Evolutionary conservation across 2,113 vertebrate genomes (phyloP).

Genomic region (Cricetomys ansorgei): DNA sequence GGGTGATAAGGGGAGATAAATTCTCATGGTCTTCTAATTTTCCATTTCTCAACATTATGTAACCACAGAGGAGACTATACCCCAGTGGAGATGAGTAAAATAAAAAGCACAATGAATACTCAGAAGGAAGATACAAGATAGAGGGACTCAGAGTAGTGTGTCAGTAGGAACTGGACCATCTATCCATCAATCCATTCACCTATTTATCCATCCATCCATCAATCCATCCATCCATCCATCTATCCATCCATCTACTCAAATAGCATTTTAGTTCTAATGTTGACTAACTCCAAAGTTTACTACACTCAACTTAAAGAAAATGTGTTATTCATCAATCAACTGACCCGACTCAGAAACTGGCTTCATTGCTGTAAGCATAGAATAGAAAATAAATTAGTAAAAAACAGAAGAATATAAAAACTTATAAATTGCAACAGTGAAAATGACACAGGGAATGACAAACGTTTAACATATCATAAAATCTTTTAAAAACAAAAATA

Average conservation of each 20-base stretch:
- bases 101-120: background rate
- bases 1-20: background rate
- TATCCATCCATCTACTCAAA: background rate
- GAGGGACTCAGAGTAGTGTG: background rate
- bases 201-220: background rate
- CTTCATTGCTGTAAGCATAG: background rate
- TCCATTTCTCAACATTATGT: too few relatives aligned
- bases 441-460: background rate
- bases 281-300: background rate
- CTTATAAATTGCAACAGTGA: background rate
- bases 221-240: too few relatives aligned
- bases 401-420: background rate
- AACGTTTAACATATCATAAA: background rate
- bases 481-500: background rate
- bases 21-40: background rate
- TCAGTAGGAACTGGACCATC: background rate
- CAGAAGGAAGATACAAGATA: background rate
- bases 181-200: background rate
- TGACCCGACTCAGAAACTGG: background rate
- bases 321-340: background rate
- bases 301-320: background rate
- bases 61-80: background rate
- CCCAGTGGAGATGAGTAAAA: background rate
- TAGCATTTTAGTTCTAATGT: background rate
- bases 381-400: background rate